Evolutionary conservation across 1,140 invertebrate genomes (phyloP), one percentile per base, ranked within the genome.

Genomic region (Sycophila sp.): DNA sequence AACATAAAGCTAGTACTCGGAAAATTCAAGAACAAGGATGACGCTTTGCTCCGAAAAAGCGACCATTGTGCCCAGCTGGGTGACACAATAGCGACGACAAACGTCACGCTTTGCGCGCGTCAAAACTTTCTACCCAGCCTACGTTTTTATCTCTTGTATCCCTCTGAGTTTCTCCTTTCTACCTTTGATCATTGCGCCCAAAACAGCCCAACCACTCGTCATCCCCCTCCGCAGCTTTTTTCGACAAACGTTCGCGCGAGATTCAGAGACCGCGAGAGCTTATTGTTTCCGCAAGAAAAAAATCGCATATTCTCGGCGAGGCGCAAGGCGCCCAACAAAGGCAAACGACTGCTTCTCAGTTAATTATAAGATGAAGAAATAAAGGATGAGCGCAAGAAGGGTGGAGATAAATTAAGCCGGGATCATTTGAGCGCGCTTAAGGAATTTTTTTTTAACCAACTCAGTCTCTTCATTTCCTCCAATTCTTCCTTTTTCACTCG

Each of bases 401-500:
- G 13, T 3, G 42, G 1, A 17, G 17, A 45, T 45, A 45, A 19
- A 45, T 19, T 47, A 10, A 2, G 19, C 17, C 3, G 7, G 24
- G 8, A 42, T 56, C 26, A 40, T 30, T 42, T 55, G 10, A 17
- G 51, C 32, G n/a, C 19, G 22, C 10, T 19, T 1, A 38, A 32
- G 22, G 42, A 38, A 13, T 30, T 36, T 56, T 56, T 65, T 55
- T 8, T 42, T 11, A 42, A 67, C 58, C 19, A 1, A 58, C 17
- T 26, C 26, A 19, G 24, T 38, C 32, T 6, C 32, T 47, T 67
- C 2, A 67, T 58, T 58, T 49, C 38, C 28, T n/a, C n/a, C 13
- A 32, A 34, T 47, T 58, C 58, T 67, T 36, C 40, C 34, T 32
- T 34, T 22, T 56, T n/a, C n/a, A n/a, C n/a, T n/a, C n/a, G n/a